Conservation (phyloP, 2,797 vertebrate genomes). For the Pangasius larnaudii region DNA sequence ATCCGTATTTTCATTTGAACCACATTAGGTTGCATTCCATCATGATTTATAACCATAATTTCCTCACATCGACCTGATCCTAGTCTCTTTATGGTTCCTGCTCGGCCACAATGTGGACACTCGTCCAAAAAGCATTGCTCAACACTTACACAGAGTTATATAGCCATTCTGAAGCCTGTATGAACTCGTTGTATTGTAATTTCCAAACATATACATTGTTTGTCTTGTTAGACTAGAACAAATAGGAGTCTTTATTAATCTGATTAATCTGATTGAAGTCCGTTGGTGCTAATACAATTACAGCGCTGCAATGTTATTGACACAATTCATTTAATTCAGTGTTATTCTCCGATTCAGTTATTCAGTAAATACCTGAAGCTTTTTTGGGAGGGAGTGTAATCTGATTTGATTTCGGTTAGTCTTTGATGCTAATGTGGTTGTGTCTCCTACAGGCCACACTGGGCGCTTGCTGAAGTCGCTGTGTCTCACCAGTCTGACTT, state of each 20-base stretch:
- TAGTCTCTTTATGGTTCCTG: neutral
- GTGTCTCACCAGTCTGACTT: slow-evolving; percentile 92
- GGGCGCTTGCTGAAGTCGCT: slow-evolving; percentile 93
- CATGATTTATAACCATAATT: slow-evolving; percentile 9
- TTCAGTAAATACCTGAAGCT: neutral
- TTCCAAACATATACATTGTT: neutral
- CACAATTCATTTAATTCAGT: neutral
- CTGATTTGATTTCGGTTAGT: neutral
- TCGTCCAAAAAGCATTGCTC: neutral
- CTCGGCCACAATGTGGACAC: neutral
- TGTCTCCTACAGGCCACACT: slow-evolving; percentile 85
- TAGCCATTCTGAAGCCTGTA: neutral
- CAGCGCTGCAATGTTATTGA: neutral
- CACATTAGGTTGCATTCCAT: slow-evolving; percentile 13
- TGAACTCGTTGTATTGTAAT: neutral
- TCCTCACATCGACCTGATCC: neutral
- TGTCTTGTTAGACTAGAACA: neutral
- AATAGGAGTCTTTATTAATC: neutral
- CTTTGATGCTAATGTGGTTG: slow-evolving; percentile 22
- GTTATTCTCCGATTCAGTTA: neutral
- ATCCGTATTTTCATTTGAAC: slow-evolving; percentile 14
- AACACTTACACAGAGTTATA: neutral
- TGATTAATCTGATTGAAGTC: neutral
- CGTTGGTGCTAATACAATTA: neutral
- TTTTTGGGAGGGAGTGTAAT: neutral